phyloP scores from a whole-genome alignment of 2,113 vertebrate genomes.

The Solenodon paradoxus region DNA sequence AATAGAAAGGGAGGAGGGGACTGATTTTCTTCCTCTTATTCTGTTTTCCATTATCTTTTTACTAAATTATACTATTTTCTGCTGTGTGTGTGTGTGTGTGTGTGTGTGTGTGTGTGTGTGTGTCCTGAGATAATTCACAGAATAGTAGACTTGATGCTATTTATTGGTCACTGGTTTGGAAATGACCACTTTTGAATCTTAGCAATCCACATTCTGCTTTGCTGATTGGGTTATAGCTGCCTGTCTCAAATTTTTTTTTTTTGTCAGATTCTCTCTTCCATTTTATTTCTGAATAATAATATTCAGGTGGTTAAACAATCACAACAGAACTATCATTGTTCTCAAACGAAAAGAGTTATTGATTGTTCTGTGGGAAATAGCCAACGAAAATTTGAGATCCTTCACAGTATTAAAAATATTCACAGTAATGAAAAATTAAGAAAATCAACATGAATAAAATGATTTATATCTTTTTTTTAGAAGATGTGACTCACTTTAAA shows the following conservation, averaged over 20 bases:
- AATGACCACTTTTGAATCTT: neutral
- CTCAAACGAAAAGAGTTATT: neutral
- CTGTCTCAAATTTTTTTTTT: neutral
- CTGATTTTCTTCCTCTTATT: neutral
- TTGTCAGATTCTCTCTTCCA: neutral
- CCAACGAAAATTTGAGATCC: neutral
- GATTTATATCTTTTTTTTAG: neutral
- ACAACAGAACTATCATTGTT: neutral
- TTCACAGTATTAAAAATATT: neutral
- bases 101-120: neutral
- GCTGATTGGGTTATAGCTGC: neutral
- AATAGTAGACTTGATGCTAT: neutral
- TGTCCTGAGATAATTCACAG: neutral
- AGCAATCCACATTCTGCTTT: neutral
- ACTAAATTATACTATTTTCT: neutral
- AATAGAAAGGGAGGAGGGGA: neutral
- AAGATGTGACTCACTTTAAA: slow-evolving; percentile 17
- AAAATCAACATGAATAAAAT: neutral
- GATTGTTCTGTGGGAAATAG: neutral
- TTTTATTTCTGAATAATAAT: neutral
- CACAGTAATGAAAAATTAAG: neutral
- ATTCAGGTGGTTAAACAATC: neutral
- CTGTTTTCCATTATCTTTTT: neutral
- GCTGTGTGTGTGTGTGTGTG: neutral
- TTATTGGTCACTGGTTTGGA: neutral